phyloP scores from a whole-genome alignment of 1,140 invertebrate species.

The Ephestia elutella region DNA sequence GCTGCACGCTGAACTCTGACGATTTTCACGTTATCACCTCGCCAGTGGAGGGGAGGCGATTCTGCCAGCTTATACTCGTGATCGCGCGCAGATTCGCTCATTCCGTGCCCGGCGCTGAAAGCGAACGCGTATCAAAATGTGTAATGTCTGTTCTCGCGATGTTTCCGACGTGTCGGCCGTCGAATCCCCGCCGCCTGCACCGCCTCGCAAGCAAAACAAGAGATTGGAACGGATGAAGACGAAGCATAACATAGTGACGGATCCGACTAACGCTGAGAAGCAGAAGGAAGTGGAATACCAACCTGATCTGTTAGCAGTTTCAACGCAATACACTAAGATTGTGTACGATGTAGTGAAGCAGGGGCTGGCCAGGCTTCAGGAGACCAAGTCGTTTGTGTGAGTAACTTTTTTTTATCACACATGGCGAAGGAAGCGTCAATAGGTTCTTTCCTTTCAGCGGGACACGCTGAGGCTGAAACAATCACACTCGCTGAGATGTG shows the following conservation, averaged over 20 bases:
- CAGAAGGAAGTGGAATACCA: slow-evolving; percentile 64
- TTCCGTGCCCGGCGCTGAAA: slow-evolving; percentile 17
- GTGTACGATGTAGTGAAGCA: slow-evolving; percentile 52
- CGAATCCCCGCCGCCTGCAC: slow-evolving; percentile 13
- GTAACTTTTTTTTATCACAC: slow-evolving; percentile 28
- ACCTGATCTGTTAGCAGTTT: slow-evolving; percentile 60
- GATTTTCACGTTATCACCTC: slow-evolving; percentile 8
- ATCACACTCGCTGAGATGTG: too few species aligned
- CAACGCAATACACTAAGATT: slow-evolving; percentile 59
- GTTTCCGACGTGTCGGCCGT: slow-evolving; percentile 25
- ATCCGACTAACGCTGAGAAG: slow-evolving; percentile 45
- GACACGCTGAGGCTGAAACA: too few species aligned
- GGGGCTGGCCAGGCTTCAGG: slow-evolving; percentile 39
- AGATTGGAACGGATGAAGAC: slow-evolving; percentile 52
- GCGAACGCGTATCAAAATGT: slow-evolving; percentile 36
- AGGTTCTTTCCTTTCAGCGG: too few species aligned
- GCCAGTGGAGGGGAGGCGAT: slow-evolving; percentile 42
- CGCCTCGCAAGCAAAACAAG: slow-evolving; percentile 33
- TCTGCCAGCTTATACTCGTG: slow-evolving; percentile 50
- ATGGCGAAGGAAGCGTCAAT: too few species aligned
- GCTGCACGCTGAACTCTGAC: neutral
- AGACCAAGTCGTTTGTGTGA: slow-evolving; percentile 64
- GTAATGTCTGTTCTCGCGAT: slow-evolving; percentile 62
- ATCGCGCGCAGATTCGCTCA: slow-evolving; percentile 31
- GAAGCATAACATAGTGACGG: slow-evolving; percentile 59